A percentile compares a stretch with the other conserved stretches of the same genome.
Conservation (phyloP, 2,888 invertebrate genomes). For the Napeogenes inachia region DNA sequence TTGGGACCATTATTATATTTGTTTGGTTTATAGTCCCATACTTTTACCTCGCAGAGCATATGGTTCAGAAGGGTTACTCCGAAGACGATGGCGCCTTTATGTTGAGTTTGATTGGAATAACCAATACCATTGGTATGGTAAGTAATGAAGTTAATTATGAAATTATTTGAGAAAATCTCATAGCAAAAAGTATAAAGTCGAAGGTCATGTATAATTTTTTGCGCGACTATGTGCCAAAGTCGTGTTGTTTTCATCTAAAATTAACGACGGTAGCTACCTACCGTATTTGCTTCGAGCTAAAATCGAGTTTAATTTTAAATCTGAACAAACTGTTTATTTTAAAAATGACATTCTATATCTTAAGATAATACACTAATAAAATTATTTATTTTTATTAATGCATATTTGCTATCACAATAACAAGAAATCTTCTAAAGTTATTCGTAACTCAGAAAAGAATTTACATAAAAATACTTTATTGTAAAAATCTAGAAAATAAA, state of each 20-base stretch:
- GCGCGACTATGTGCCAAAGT: constrained; percentile 50
- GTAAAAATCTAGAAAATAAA: not conserved
- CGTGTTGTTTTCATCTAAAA: constrained; percentile 30
- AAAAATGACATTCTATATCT: not conserved
- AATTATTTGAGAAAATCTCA: not conserved
- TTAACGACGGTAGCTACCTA: constrained; percentile 19
- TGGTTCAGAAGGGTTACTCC: constrained; percentile 81
- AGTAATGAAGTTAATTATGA: constrained; percentile 37
- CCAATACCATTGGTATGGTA: constrained; percentile 94
- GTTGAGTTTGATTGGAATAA: constrained; percentile 90
- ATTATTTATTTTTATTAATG: too few species aligned
- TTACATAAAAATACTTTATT: too few species aligned
- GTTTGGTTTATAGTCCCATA: constrained; percentile 97
- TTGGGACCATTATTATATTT: constrained; percentile 92
- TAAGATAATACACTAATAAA: not conserved
- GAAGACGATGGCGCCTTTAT: constrained; percentile 87
- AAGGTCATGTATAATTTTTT: not conserved
- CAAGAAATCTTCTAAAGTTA: too few species aligned
- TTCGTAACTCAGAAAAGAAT: too few species aligned
- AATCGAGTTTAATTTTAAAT: constrained; percentile 13
- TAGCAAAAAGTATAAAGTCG: not conserved
- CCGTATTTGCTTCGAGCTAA: constrained; percentile 2
- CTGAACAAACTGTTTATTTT: not conserved
- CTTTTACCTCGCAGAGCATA: constrained; percentile 93
- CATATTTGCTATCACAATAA: too few species aligned